phyloP scores from a whole-genome alignment of 1,140 invertebrate species.

The Drosophila carrolli region DNA sequence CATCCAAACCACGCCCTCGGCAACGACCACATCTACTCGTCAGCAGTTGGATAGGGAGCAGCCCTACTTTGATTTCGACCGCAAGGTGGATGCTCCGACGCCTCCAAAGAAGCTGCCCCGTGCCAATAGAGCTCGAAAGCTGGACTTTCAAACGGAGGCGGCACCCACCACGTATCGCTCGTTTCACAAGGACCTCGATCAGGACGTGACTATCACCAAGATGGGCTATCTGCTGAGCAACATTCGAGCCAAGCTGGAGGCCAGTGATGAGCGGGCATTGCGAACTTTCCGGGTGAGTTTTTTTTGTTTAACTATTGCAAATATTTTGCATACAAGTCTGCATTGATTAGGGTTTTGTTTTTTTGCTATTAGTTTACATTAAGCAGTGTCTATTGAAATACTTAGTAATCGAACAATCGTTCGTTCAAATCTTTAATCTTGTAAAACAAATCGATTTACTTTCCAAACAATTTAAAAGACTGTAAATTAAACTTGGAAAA shows the following conservation, averaged over 20 bases:
- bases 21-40: conserved; percentile 36
- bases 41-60: conserved; percentile 44
- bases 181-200: conserved; percentile 72
- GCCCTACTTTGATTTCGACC: conserved; percentile 72
- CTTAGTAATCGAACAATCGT: too few species aligned
- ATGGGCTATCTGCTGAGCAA: conserved; percentile 76
- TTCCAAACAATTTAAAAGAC: too few species aligned
- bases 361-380: too few species aligned
- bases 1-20: conserved; percentile 65
- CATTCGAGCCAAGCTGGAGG: conserved; percentile 76
- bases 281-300: conserved; percentile 74
- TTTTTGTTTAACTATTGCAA: too few species aligned
- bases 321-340: too few species aligned
- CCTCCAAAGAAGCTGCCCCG: conserved; percentile 65
- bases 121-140: conserved; percentile 60
- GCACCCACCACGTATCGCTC: conserved; percentile 71
- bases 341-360: too few species aligned
- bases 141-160: conserved; percentile 55
- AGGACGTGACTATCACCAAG: conserved; percentile 76
- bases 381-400: too few species aligned
- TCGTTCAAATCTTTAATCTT: too few species aligned
- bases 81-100: conserved; percentile 65
- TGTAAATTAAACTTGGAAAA: too few species aligned
- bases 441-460: too few species aligned
- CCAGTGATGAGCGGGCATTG: conserved; percentile 65